These are phyloP conservation scores for Protobothrops mucrosquamatus DNA, from an alignment of 2,113 vertebrate genomes.

Conservation along the genomic window DNA sequence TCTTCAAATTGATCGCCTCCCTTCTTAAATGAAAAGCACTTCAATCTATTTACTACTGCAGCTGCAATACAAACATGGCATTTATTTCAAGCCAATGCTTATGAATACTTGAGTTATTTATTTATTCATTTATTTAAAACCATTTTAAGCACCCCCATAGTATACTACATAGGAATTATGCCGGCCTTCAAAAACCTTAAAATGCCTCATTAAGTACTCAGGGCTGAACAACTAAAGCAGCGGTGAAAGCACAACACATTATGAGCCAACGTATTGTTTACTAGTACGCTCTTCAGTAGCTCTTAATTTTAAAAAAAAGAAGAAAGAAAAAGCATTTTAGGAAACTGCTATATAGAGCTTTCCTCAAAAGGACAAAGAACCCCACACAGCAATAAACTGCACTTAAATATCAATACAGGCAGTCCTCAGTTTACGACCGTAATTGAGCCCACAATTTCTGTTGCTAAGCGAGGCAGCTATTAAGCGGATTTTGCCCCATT, in stretches of 20 bases:
- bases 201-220: slow-evolving; percentile 9
- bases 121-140: not conserved
- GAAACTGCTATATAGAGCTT: not conserved
- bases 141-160: not conserved
- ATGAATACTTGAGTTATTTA: not conserved
- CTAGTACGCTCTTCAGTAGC: slow-evolving; percentile 1
- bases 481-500: too few species aligned
- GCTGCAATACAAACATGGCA: not conserved
- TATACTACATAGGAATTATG: not conserved
- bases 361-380: not conserved
- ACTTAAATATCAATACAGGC: too few species aligned
- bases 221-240: not conserved
- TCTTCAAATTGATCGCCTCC: not conserved
- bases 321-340: not conserved
- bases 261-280: not conserved
- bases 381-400: not conserved
- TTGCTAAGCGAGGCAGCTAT: too few species aligned
- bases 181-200: not conserved
- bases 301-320: not conserved
- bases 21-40: not conserved
- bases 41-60: not conserved
- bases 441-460: too few species aligned
- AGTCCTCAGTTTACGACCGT: too few species aligned
- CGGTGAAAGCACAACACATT: not conserved
- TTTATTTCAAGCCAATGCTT: not conserved